These are phyloP conservation scores for Pelochelys cantorii DNA, from an alignment of 2,797 vertebrate species.

Conservation along the genomic window DNA sequence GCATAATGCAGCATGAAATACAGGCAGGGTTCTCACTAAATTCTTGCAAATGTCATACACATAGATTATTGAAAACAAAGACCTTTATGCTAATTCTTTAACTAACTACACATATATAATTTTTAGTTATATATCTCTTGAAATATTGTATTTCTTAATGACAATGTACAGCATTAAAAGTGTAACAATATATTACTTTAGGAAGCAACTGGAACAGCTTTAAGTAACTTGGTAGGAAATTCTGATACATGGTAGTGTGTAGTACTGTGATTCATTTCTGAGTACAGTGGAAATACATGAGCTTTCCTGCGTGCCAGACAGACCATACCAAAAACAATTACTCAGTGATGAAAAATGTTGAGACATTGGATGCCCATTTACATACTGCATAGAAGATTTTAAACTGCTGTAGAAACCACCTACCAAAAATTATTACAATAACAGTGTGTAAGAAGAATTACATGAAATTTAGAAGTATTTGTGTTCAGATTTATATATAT, in stretches of 20 bases:
- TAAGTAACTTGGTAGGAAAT: constrained; percentile 8
- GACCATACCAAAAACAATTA: not conserved
- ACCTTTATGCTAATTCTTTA: not conserved
- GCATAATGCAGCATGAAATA: not conserved
- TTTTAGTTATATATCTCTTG: not conserved
- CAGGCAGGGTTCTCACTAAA: not conserved
- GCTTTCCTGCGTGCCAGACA: not conserved
- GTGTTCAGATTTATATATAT: not conserved
- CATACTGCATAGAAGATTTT: not conserved
- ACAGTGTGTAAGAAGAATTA: not conserved
- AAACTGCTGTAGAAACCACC: constrained; percentile 24
- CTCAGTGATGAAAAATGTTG: not conserved
- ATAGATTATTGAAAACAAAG: not conserved
- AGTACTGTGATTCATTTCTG: not conserved
- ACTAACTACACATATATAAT: not conserved
- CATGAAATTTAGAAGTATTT: not conserved
- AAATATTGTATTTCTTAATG: not conserved
- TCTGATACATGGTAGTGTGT: constrained; percentile 1
- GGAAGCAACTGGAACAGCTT: constrained; percentile 8
- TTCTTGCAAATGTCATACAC: not conserved
- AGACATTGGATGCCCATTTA: constrained; percentile 28
- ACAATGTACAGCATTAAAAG: not conserved
- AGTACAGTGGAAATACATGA: not conserved
- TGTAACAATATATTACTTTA: not conserved
- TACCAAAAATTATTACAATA: constrained; percentile 7